Evolutionary conservation across 2,888 invertebrate species (phyloP).

Genomic region (Eumacrocentrus americanus): DNA sequence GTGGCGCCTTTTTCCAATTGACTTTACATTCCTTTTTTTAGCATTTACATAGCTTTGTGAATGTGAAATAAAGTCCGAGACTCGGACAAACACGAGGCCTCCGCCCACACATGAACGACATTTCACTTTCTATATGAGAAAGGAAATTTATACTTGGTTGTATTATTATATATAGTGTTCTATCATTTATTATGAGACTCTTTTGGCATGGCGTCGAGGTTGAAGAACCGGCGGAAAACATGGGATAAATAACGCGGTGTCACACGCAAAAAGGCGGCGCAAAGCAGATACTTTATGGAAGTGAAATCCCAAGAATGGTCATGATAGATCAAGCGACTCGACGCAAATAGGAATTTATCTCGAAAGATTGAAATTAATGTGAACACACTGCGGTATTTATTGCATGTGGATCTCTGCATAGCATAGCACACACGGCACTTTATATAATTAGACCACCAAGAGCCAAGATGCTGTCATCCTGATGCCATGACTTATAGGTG

Average conservation of each 20-base stretch:
- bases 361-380: constrained; percentile 24
- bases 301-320: constrained; percentile 19
- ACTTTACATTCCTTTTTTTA: constrained; percentile 30
- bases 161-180: no score
- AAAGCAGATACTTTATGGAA: constrained; percentile 20
- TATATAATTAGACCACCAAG: not conserved
- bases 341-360: constrained; percentile 23
- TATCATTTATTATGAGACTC: no score
- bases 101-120: no score
- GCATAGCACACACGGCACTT: not conserved
- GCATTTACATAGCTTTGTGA: constrained; percentile 33
- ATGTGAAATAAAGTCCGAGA: constrained; percentile 37
- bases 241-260: constrained; percentile 17
- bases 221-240: no score
- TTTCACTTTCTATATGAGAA: no score
- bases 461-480: no score
- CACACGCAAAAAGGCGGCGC: constrained; percentile 14
- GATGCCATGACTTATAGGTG: no score
- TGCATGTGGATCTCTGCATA: not conserved
- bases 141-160: no score
- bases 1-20: constrained; percentile 34
- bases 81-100: no score
- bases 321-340: constrained; percentile 24
- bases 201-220: no score
- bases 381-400: constrained; percentile 12